Conservation (phyloP, 92 coral and sea anemone genomes). For the Zoanthus gigantus region DNA sequence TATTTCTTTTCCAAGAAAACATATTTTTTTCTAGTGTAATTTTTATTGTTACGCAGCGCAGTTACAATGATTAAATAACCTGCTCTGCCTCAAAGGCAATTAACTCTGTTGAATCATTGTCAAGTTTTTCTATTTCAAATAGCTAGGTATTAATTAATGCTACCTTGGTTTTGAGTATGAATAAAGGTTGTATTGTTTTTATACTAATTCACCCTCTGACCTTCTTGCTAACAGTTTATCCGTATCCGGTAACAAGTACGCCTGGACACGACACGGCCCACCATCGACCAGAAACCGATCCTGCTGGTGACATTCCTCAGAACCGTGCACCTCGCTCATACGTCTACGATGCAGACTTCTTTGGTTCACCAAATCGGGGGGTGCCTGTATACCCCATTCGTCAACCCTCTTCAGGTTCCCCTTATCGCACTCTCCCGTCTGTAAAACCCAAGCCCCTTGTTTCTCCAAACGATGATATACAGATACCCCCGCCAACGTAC, state of each 20-base stretch:
- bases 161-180: too few species aligned
- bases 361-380: conserved; percentile 52
- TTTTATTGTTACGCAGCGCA: too few species aligned
- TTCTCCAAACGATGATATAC: conserved; percentile 73
- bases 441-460: conserved; percentile 62
- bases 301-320: conserved; percentile 51
- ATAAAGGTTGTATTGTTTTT: background rate
- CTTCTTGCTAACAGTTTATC: background rate
- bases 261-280: conserved; percentile 66
- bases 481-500: conserved; percentile 77
- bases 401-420: conserved; percentile 49
- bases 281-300: conserved; percentile 77
- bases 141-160: too few species aligned
- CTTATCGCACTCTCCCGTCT: conserved; percentile 46
- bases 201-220: background rate
- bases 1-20: too few species aligned
- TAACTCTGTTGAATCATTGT: too few species aligned
- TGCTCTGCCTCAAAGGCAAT: too few species aligned
- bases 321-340: conserved; percentile 75
- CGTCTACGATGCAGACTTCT: conserved; percentile 80
- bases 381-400: conserved; percentile 49
- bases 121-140: too few species aligned
- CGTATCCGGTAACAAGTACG: conserved; percentile 80
- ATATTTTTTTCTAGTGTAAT: too few species aligned
- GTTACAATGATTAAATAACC: too few species aligned